These are phyloP conservation scores for Philopotamus ludificatus DNA, from an alignment of 1,140 invertebrate species.

Conservation along the genomic window DNA sequence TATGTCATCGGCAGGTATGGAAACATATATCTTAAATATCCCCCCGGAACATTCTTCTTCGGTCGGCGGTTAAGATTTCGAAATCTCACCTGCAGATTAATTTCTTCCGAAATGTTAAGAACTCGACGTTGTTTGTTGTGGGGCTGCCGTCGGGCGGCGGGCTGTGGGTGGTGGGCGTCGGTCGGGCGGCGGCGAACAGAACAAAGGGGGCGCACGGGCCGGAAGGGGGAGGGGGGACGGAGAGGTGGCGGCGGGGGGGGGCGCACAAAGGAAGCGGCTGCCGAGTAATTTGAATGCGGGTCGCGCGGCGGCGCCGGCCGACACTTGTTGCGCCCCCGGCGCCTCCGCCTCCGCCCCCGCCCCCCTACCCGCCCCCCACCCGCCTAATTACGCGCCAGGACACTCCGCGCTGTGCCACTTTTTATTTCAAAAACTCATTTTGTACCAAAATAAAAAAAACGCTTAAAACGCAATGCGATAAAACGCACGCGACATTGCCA, in stretches of 20 bases:
- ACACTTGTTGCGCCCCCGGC: conserved; percentile 43
- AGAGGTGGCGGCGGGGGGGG: not conserved
- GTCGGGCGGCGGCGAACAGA: not conserved
- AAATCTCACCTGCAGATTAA: no score
- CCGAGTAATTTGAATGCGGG: conserved; percentile 44
- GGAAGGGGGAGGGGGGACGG: conserved; percentile 37
- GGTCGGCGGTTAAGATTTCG: no score
- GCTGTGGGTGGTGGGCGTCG: no score
- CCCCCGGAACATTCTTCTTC: no score
- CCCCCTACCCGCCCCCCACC: conserved; percentile 47
- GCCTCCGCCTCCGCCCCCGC: conserved; percentile 49
- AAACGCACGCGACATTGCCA: no score
- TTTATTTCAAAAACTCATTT: not conserved
- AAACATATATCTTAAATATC: no score
- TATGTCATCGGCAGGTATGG: no score
- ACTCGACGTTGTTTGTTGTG: no score
- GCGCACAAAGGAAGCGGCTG: conserved; percentile 31
- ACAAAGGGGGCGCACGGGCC: conserved; percentile 25
- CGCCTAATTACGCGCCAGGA: conserved; percentile 30
- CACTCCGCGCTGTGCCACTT: conserved; percentile 8
- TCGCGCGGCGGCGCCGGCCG: conserved; percentile 52
- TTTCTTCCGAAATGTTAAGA: no score
- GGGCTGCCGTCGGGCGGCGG: no score
- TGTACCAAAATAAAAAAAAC: no score
- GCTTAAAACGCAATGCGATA: no score